phyloP scores from a whole-genome alignment of 2,113 vertebrate species.

The Boulengeromyrus knoepffleri region DNA sequence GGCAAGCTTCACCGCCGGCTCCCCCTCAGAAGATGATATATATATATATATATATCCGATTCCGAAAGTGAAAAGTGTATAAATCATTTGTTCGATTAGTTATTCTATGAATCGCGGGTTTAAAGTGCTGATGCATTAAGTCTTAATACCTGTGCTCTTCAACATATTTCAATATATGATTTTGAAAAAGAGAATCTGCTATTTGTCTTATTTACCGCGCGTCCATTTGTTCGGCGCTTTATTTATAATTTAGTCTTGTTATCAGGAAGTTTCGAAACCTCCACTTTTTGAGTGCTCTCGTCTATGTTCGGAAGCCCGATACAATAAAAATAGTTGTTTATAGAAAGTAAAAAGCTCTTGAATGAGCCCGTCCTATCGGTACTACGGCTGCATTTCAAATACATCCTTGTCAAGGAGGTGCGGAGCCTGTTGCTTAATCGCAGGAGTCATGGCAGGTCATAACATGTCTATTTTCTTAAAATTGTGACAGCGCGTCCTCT shows the following conservation, averaged over 20 bases:
- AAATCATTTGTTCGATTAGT: neutral
- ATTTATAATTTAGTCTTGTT: neutral
- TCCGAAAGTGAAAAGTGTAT: neutral
- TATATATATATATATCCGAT: neutral
- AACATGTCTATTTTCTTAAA: conserved; percentile 43
- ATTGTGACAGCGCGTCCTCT: conserved; percentile 91
- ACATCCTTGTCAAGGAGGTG: neutral
- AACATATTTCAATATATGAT: neutral
- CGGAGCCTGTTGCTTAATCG: conserved; percentile 43
- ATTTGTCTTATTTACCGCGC: neutral
- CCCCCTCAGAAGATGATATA: neutral
- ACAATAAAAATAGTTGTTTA: neutral
- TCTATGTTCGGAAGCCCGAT: neutral
- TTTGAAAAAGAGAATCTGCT: neutral
- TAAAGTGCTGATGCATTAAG: neutral
- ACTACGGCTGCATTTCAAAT: neutral
- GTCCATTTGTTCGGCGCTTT: neutral
- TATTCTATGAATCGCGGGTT: neutral
- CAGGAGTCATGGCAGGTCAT: conserved; percentile 36
- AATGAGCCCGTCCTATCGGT: neutral
- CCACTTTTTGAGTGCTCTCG: neutral
- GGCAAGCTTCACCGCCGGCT: neutral
- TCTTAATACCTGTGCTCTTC: neutral
- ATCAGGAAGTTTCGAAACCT: neutral
- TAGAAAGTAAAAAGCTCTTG: neutral